Percentiles rank a stretch among this genome's conserved stretches.
Conservation (phyloP, 1,140 invertebrate genomes). For the Ridgeia piscesae region DNA sequence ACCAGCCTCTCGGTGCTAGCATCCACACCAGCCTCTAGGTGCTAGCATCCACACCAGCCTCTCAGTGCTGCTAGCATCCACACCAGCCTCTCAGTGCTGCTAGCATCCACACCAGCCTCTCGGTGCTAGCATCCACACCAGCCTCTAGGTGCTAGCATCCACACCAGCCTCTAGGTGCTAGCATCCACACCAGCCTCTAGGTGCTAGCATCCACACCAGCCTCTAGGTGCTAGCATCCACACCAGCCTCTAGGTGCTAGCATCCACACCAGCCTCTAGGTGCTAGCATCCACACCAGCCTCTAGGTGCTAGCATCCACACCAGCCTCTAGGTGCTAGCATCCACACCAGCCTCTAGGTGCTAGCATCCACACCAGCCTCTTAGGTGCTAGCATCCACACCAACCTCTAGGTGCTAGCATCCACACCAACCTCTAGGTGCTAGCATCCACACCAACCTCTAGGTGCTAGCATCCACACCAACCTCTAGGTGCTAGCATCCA, state of each 20-base stretch:
- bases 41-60: not conserved
- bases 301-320: not conserved
- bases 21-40: not conserved
- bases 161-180: not conserved
- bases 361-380: not conserved
- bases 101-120: not conserved
- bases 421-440: not conserved
- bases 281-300: not conserved
- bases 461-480: not conserved
- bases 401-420: no score
- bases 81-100: not conserved
- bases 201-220: not conserved
- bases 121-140: not conserved
- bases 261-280: not conserved
- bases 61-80: not conserved
- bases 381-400: not conserved
- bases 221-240: not conserved
- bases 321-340: not conserved
- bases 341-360: not conserved
- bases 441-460: not conserved
- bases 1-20: not conserved
- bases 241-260: not conserved
- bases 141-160: not conserved
- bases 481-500: not conserved
- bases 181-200: not conserved